Evolutionary conservation across 2,888 invertebrate genomes (phyloP).

Genomic region (Lochmaea crataegi): DNA sequence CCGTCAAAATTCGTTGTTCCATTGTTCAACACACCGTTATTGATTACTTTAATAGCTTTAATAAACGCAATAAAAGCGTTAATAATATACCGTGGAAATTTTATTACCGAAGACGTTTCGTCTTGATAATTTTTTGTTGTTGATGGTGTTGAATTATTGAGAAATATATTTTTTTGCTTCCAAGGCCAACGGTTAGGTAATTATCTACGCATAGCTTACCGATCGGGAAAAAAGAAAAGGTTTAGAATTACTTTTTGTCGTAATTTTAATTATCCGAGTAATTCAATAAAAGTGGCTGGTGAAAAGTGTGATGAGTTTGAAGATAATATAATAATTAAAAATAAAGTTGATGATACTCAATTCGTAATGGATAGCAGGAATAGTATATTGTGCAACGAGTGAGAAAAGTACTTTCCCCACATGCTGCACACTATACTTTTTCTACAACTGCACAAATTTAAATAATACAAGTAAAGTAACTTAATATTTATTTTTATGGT

Average conservation of each 20-base stretch:
- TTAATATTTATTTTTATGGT: no score
- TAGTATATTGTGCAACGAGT: no score
- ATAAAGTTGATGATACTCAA: no score
- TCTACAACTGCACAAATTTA: no score
- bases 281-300: neutral
- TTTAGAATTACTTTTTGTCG: neutral
- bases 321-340: neutral
- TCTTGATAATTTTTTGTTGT: neutral
- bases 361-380: no score
- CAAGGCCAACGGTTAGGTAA: neutral
- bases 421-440: no score
- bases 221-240: neutral
- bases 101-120: neutral
- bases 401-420: no score
- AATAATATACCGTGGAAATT: slow-evolving; percentile 8
- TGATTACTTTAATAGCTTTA: neutral
- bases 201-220: neutral
- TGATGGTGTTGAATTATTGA: neutral
- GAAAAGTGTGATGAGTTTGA: neutral
- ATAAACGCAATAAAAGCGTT: neutral
- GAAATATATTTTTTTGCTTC: neutral
- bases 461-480: no score
- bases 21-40: neutral
- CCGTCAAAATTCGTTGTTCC: neutral
- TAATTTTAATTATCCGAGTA: neutral